Percentiles rank a stretch among this genome's conserved stretches.
Conservation (phyloP, 2,888 invertebrate genomes). For the Salticus scenicus region DNA sequence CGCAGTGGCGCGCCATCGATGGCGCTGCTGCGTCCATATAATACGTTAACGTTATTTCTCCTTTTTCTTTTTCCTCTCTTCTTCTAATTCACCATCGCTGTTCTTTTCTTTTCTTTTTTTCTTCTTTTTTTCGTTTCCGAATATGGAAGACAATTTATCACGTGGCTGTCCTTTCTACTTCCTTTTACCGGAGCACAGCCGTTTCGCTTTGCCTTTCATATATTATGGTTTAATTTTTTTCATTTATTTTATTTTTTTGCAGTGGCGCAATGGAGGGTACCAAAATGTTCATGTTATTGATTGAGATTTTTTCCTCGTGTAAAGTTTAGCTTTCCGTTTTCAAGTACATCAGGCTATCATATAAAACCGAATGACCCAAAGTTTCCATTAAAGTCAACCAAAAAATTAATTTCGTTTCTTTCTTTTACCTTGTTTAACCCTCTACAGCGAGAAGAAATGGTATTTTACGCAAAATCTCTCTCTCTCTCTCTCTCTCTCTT, state of each 20-base stretch:
- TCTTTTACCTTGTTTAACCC: too few species aligned
- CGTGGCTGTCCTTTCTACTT: constrained; percentile 44
- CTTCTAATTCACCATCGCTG: constrained; percentile 12
- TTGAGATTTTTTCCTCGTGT: not conserved
- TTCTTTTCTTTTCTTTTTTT: constrained; percentile 25
- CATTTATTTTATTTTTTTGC: not conserved
- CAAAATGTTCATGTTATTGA: not conserved
- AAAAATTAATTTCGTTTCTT: too few species aligned
- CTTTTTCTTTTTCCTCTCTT: not conserved
- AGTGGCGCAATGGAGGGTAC: not conserved
- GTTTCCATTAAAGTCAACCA: too few species aligned
- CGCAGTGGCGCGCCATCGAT: constrained; percentile 36
- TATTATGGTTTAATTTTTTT: not conserved
- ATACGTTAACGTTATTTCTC: constrained; percentile 61
- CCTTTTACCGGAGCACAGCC: constrained; percentile 15
- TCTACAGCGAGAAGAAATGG: too few species aligned
- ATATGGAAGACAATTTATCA: constrained; percentile 66
- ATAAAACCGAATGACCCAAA: too few species aligned
- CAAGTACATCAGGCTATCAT: too few species aligned
- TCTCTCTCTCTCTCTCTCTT: too few species aligned
- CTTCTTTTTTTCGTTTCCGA: constrained; percentile 36
- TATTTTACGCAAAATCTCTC: too few species aligned
- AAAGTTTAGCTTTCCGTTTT: too few species aligned
- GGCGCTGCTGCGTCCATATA: constrained; percentile 48
- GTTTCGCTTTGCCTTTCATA: not conserved